phyloP scores from a whole-genome alignment of 2,113 vertebrate species.

The Gorsachius goisagi region DNA sequence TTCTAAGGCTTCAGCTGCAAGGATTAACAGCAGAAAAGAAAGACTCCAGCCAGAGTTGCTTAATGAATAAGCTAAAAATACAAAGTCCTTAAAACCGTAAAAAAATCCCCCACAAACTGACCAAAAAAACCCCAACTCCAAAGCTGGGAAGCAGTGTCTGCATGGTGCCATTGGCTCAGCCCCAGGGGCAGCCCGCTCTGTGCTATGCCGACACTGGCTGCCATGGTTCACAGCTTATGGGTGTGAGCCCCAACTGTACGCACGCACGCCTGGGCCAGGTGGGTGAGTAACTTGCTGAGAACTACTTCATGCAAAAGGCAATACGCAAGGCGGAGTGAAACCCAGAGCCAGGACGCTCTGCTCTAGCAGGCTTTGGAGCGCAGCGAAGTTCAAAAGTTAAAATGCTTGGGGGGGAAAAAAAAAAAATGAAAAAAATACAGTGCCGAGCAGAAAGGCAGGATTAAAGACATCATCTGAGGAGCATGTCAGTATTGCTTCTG shows the following conservation, averaged over 20 bases:
- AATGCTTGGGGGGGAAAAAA: too few relatives aligned
- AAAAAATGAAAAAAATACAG: too few relatives aligned
- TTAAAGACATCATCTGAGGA: neutral
- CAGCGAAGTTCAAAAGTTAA: neutral
- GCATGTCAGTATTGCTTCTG: neutral
- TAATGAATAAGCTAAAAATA: neutral
- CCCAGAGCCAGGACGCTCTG: neutral
- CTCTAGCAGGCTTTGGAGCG: neutral
- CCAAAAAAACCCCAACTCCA: neutral
- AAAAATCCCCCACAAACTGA: neutral
- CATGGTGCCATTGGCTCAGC: neutral
- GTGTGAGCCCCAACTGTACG: accelerated
- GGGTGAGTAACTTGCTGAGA: too few relatives aligned
- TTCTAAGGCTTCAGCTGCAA: neutral
- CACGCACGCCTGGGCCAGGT: too few relatives aligned
- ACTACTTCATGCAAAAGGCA: neutral
- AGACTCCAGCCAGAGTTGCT: neutral
- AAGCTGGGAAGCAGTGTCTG: neutral
- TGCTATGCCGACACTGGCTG: neutral
- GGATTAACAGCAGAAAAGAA: neutral
- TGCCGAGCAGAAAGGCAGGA: neutral
- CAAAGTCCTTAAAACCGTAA: neutral
- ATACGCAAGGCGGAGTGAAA: too few relatives aligned
- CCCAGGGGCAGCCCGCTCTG: neutral
- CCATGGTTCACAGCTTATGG: neutral